Percentiles rank a stretch among this genome's conserved stretches.
These are phyloP conservation scores for Oscheius myriophilus DNA, from an alignment of 2,888 invertebrate genomes.

Conservation along the genomic window DNA sequence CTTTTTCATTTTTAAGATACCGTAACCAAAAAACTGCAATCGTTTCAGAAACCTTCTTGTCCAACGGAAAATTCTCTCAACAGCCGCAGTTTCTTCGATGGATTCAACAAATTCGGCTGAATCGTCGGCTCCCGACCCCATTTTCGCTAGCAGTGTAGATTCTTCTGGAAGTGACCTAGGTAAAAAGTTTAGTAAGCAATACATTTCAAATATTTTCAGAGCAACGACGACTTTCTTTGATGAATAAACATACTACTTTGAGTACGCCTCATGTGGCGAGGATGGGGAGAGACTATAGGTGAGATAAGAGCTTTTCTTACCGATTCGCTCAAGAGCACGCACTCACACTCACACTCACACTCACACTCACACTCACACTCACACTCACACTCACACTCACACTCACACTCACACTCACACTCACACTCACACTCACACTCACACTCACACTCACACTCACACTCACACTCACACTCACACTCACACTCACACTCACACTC, in stretches of 20 bases:
- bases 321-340: too few species aligned
- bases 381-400: too few species aligned
- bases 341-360: too few species aligned
- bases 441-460: too few species aligned
- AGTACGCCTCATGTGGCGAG: constrained; percentile 13
- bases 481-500: too few species aligned
- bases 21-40: too few species aligned
- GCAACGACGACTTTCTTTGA: constrained; percentile 44
- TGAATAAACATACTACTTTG: constrained; percentile 32
- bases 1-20: too few species aligned
- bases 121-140: constrained; percentile 41
- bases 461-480: too few species aligned
- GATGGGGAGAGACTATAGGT: constrained; percentile 44
- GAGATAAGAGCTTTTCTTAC: too few species aligned
- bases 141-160: constrained; percentile 50
- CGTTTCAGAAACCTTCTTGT: constrained; percentile 46
- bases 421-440: too few species aligned
- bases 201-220: constrained; percentile 35
- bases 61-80: constrained; percentile 54
- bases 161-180: constrained; percentile 51
- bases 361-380: too few species aligned
- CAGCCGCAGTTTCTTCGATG: constrained; percentile 47
- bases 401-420: too few species aligned
- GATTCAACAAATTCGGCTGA: constrained; percentile 50
- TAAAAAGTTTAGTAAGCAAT: constrained; percentile 8